Evolutionary conservation across 2,113 vertebrate genomes (phyloP).

Genomic region (Vulpes vulpes): DNA sequence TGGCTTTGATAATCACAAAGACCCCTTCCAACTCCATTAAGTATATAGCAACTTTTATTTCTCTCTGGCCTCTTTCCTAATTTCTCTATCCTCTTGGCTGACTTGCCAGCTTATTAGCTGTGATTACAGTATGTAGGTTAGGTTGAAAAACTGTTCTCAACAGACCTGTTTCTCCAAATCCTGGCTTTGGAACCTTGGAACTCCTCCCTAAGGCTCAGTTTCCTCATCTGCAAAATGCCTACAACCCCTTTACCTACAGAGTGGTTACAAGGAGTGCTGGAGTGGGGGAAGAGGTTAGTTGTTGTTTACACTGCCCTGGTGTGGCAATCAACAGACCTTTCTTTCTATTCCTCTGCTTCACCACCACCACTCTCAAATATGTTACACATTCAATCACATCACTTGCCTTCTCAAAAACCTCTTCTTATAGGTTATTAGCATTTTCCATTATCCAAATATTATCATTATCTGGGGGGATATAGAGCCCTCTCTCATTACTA

Average conservation of each 20-base stretch:
- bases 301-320: accelerated
- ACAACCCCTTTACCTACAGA: background rate
- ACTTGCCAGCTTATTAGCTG: background rate
- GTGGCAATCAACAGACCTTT: background rate
- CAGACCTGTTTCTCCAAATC: background rate
- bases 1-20: background rate
- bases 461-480: background rate
- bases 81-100: background rate
- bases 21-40: too few relatives aligned
- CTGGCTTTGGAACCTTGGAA: background rate
- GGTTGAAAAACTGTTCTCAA: background rate
- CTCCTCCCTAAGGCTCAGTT: background rate
- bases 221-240: background rate
- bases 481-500: background rate
- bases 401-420: background rate
- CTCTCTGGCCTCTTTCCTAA: background rate
- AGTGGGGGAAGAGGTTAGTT: too few relatives aligned
- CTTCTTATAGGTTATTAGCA: background rate
- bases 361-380: background rate
- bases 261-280: background rate
- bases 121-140: background rate
- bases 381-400: background rate
- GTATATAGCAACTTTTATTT: background rate
- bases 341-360: background rate
- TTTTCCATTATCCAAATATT: background rate